Evolutionary conservation across 2,888 invertebrate genomes (phyloP).

Genomic region (Myopa tessellatipennis): DNA sequence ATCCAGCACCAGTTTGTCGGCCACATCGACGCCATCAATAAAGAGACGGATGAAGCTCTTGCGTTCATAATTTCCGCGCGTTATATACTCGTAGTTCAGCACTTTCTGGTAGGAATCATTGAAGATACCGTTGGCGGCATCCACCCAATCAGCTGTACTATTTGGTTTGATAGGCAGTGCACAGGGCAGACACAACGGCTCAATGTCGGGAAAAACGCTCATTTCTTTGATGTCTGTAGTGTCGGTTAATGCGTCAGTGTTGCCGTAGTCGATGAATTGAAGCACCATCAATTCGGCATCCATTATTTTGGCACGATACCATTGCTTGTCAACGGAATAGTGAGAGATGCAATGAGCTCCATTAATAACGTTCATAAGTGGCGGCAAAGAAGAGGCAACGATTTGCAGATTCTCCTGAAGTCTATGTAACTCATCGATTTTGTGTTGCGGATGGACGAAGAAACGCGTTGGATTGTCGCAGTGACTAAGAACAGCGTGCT

Average conservation of each 20-base stretch:
- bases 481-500: conserved; percentile 75
- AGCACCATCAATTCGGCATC: conserved; percentile 83
- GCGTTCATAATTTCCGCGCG: conserved; percentile 54
- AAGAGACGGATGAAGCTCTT: conserved; percentile 74
- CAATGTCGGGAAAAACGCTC: conserved; percentile 68
- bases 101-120: conserved; percentile 65
- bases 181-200: conserved; percentile 73
- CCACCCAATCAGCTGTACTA: conserved; percentile 75
- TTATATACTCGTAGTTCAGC: conserved; percentile 66
- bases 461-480: conserved; percentile 82
- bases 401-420: conserved; percentile 77
- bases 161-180: conserved; percentile 77
- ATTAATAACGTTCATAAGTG: conserved; percentile 70
- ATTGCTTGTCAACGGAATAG: conserved; percentile 83
- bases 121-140: conserved; percentile 73
- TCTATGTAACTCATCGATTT: conserved; percentile 71
- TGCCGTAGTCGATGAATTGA: conserved; percentile 83
- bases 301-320: conserved; percentile 93
- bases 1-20: conserved; percentile 73
- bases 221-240: conserved; percentile 73
- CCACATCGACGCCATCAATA: conserved; percentile 72
- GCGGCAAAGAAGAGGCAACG: conserved; percentile 70
- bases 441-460: conserved; percentile 77
- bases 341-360: conserved; percentile 79
- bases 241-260: conserved; percentile 79